phyloP scores from a whole-genome alignment of 1,140 invertebrate genomes.

The Drosophila guanche region DNA sequence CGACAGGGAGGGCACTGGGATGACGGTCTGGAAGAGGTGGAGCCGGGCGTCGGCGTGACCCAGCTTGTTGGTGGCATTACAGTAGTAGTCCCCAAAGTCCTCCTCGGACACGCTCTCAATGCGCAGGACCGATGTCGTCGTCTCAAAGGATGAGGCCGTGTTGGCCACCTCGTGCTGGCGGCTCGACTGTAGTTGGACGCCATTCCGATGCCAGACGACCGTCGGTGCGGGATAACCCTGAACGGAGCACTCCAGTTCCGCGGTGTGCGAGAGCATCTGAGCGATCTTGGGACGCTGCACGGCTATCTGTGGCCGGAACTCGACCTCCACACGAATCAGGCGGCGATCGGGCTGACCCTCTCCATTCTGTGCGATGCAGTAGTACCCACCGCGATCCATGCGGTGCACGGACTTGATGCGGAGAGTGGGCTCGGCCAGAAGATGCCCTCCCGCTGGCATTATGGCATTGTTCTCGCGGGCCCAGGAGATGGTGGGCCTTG shows the following conservation, averaged over 20 bases:
- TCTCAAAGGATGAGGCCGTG: conserved; percentile 91
- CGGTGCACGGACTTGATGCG: conserved; percentile 88
- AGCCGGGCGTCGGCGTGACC: conserved; percentile 87
- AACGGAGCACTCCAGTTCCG: conserved; percentile 92
- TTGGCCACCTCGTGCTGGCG: conserved; percentile 90
- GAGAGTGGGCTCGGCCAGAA: conserved; percentile 89
- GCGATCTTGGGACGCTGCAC: conserved; percentile 88
- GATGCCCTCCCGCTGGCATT: conserved; percentile 90
- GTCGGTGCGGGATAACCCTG: conserved; percentile 92
- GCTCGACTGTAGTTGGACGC: conserved; percentile 88
- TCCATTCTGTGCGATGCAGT: conserved; percentile 93
- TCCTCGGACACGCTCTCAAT: conserved; percentile 91
- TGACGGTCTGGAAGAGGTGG: conserved; percentile 86
- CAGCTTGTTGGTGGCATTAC: conserved; percentile 90
- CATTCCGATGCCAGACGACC: conserved; percentile 90
- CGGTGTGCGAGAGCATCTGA: conserved; percentile 91
- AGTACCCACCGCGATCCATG: conserved; percentile 93
- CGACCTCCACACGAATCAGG: conserved; percentile 92
- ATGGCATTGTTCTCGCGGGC: conserved; percentile 92
- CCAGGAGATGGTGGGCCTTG: conserved; percentile 90
- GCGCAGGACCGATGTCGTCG: conserved; percentile 90
- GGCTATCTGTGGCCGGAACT: conserved; percentile 90
- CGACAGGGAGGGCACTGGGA: conserved; percentile 64
- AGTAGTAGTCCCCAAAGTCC: conserved; percentile 91
- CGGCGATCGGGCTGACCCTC: conserved; percentile 89